Base-by-base conservation (phyloP, 2,113 vertebrate genomes). In the Hirundichthys speculiger region DNA sequence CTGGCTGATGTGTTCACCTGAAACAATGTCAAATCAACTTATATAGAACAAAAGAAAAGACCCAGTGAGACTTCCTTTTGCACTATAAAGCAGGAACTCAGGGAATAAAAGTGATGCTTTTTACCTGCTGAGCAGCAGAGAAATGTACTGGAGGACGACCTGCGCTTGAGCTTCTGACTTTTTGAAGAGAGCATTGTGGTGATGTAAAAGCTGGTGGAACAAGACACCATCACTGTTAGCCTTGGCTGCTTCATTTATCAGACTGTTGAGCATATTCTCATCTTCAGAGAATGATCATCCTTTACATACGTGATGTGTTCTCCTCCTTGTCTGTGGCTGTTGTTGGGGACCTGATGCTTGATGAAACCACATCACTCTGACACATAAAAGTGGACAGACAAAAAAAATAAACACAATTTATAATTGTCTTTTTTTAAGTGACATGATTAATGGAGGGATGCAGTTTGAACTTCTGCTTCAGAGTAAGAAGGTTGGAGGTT, bases 121-220 rank as follows among this genome's bases (percentile, higher is more conserved):
- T 34, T 34, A 56, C 54, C 54, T 42, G 54, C 14, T 42, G 20
- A 42, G 39, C 57, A 60, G 18, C 57, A 47, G 57, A 15, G 21
- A 24, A 49, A 49, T 49, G 20, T 13, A 6, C 18, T 16, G 11
- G 11, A 6, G 2, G 3, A 34, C 11, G 30, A 9, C 30, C 52
- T 21, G 52, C 12, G 13, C 3, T 53, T 38, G 27, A 4, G 20
- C 21, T 19, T 6, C 3, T 20, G 34, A 13, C 2, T 40, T 55
- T 21, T 8, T 40, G 21, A 2, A 54, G 9, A 2, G 10, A 24
- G 15, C 1, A 8, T 42, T 11, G 56, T 30, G n/a, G 22, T 5
- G 24, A 1, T 14, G 22, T 0, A 47, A 20, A 16, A 38, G 18
- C 57, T 60, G 25, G 5, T n/a, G 3, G 5, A 19, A 20, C 10